Evolutionary conservation across 2,113 vertebrate genomes (phyloP).

Genomic region (Rostratula benghalensis): DNA sequence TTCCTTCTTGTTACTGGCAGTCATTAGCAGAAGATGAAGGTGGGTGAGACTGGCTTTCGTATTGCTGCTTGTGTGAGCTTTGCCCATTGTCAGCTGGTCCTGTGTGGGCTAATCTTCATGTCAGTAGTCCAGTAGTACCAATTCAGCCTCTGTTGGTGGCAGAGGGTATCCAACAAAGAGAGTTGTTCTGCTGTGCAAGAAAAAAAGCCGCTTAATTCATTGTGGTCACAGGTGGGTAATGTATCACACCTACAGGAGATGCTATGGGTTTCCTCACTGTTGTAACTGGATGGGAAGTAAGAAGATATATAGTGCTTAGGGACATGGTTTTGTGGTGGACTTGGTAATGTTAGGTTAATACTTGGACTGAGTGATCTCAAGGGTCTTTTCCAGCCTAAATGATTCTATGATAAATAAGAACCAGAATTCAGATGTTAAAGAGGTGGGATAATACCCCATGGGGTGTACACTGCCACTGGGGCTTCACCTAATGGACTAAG

Average conservation of each 20-base stretch:
- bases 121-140: background rate
- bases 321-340: background rate
- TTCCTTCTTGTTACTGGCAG: background rate
- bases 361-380: background rate
- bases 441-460: background rate
- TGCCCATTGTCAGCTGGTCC: background rate
- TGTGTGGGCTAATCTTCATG: rapidly evolving
- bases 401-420: background rate
- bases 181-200: background rate
- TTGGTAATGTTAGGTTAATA: background rate
- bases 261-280: background rate
- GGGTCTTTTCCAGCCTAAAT: background rate
- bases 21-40: background rate
- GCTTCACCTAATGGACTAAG: background rate
- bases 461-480: rapidly evolving
- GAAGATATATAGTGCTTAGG: background rate
- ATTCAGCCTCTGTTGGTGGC: rapidly evolving
- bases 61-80: background rate
- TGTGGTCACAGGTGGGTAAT: rapidly evolving
- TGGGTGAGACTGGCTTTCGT: background rate
- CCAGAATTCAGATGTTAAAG: background rate
- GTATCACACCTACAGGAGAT: background rate
- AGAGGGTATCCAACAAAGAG: background rate
- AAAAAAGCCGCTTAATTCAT: background rate
- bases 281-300: background rate